These are phyloP conservation scores for Rhinichthys osculus DNA, from an alignment of 2,797 vertebrate species.

Conservation along the genomic window DNA sequence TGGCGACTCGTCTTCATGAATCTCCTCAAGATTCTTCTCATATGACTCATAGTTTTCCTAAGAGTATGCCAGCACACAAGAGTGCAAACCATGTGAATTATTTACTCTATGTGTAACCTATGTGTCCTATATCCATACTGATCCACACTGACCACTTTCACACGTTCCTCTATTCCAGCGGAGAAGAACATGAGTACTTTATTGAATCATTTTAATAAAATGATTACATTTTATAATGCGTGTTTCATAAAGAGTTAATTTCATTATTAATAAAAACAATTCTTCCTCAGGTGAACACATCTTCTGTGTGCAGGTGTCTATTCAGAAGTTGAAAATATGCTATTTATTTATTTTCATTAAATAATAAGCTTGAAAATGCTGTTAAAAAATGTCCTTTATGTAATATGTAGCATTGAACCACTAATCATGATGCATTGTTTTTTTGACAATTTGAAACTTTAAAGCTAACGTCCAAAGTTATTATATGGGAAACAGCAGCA, in stretches of 20 bases:
- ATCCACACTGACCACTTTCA: constrained; percentile 1
- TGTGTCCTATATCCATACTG: constrained; percentile 29
- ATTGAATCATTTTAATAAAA: background rate
- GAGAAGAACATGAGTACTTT: background rate
- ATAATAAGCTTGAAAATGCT: background rate
- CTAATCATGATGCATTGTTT: background rate
- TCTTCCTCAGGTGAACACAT: background rate
- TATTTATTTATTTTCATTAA: background rate
- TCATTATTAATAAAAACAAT: background rate
- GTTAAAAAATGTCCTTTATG: background rate
- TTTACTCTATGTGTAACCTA: constrained; percentile 43
- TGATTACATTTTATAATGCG: background rate
- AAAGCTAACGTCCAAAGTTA: too few relatives aligned
- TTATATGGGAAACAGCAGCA: background rate
- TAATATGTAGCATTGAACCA: background rate
- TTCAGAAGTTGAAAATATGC: background rate
- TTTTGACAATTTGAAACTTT: background rate
- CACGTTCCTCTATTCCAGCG: background rate
- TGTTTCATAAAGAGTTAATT: background rate
- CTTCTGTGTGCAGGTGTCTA: background rate
- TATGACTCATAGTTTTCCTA: constrained; percentile 52
- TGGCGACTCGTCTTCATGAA: constrained; percentile 30
- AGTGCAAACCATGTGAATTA: constrained; percentile 40
- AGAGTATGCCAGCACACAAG: constrained; percentile 43
- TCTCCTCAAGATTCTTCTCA: constrained; percentile 53